Conservation (phyloP, 2,888 invertebrate genomes). For the Sarcophaga subvicina region DNA sequence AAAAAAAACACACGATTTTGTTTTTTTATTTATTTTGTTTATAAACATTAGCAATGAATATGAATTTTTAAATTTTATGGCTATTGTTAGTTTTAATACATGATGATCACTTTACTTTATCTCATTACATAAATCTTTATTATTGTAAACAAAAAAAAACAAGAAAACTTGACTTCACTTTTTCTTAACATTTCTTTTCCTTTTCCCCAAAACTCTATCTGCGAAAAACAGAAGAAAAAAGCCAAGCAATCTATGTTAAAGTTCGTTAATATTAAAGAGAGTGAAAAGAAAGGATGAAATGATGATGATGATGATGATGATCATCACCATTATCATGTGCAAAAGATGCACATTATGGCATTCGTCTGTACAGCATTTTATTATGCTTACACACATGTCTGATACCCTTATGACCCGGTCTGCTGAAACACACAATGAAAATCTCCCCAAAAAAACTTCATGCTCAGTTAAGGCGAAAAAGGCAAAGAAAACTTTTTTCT, state of each 20-base stretch:
- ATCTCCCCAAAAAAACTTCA: slow-evolving; percentile 29
- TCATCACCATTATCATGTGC: slow-evolving; percentile 27
- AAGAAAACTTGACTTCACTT: slow-evolving; percentile 55
- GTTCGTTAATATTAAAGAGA: slow-evolving; percentile 58
- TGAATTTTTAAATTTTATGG: background rate
- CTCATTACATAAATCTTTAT: slow-evolving; percentile 53
- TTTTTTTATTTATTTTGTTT: background rate
- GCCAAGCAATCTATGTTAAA: slow-evolving; percentile 41
- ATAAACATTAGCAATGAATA: background rate
- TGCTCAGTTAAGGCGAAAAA: slow-evolving; percentile 14
- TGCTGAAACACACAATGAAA: background rate
- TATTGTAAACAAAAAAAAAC: too few species aligned
- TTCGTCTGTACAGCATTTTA: slow-evolving; percentile 50
- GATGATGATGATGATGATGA: slow-evolving; percentile 31
- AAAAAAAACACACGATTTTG: too few species aligned
- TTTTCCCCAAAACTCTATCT: background rate
- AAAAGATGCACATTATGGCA: slow-evolving; percentile 31
- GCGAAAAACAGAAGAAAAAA: slow-evolving; percentile 2
- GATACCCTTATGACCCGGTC: slow-evolving; percentile 65
- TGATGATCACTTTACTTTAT: slow-evolving; percentile 29
- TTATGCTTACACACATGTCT: slow-evolving; percentile 62
- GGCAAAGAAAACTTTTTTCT: background rate
- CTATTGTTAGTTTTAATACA: slow-evolving; percentile 19
- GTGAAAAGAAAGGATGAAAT: slow-evolving; percentile 27
- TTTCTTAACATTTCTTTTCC: slow-evolving; percentile 25